phyloP scores from a whole-genome alignment of 2,113 vertebrate species.

The Elanus axillaris region DNA sequence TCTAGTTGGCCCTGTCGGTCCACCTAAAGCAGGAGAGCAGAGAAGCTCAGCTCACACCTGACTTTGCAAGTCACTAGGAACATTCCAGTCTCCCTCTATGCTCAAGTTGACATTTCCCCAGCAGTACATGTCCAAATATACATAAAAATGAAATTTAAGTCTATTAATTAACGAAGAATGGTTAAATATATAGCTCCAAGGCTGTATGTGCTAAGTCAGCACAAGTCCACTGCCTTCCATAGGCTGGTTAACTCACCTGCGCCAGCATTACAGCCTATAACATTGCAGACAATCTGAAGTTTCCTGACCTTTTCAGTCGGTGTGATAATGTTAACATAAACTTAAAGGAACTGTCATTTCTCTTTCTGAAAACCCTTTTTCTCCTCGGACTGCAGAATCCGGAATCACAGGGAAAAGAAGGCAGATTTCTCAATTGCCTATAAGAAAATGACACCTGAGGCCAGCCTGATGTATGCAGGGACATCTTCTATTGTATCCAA shows the following conservation, averaged over 20 bases:
- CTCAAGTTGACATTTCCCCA: neutral
- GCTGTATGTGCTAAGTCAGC: neutral
- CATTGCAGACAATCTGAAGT: neutral
- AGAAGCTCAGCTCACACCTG: neutral
- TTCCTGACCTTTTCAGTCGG: neutral
- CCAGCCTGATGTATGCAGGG: neutral
- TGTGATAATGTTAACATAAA: constrained; percentile 37
- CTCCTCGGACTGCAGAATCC: neutral
- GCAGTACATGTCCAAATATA: neutral
- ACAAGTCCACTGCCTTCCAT: neutral
- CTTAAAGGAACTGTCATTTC: constrained; percentile 10
- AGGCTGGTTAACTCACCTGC: neutral
- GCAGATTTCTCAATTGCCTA: neutral
- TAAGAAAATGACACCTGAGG: neutral
- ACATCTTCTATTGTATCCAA: neutral
- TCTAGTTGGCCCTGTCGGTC: neutral
- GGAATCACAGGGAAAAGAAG: neutral
- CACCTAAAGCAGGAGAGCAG: neutral
- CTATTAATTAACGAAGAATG: neutral
- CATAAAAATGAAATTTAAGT: neutral
- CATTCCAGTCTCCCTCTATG: neutral
- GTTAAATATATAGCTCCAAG: neutral
- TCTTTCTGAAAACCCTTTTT: constrained; percentile 18
- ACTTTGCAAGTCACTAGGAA: neutral
- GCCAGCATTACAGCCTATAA: neutral